These are phyloP conservation scores for Hypercompe scribonia DNA, from an alignment of 2,888 invertebrate species.

Conservation along the genomic window DNA sequence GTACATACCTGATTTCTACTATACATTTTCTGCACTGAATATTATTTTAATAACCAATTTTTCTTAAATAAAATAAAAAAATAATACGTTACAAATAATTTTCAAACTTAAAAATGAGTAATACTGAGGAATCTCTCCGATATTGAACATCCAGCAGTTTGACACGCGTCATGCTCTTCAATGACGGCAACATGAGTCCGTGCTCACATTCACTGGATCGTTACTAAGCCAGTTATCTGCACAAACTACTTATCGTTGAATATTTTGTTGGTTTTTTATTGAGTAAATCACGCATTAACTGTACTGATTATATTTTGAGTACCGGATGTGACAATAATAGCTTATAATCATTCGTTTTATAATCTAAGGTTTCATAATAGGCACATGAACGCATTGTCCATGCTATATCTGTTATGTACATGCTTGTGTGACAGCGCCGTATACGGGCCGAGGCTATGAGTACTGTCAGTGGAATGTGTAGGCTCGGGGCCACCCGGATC, in stretches of 20 bases:
- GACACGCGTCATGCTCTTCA: neutral
- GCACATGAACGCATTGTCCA: neutral
- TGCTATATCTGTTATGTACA: neutral
- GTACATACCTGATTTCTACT: no score
- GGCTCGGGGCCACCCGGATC: conserved; percentile 35
- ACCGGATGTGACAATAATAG: neutral
- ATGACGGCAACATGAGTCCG: neutral
- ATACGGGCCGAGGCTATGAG: neutral
- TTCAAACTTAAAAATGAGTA: neutral
- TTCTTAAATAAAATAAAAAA: no score
- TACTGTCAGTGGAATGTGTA: neutral
- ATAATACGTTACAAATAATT: no score
- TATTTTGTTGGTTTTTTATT: neutral
- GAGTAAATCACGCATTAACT: neutral
- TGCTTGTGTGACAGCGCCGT: neutral
- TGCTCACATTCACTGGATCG: neutral
- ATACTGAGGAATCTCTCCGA: neutral
- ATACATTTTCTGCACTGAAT: no score
- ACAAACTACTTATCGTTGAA: neutral
- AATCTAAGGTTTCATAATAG: neutral
- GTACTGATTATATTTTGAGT: neutral
- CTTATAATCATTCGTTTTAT: neutral
- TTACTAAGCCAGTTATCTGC: neutral
- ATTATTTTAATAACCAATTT: neutral
- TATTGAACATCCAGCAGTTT: neutral